Base-by-base conservation (phyloP, 2,113 vertebrate species). In the Heliornis fulica region DNA sequence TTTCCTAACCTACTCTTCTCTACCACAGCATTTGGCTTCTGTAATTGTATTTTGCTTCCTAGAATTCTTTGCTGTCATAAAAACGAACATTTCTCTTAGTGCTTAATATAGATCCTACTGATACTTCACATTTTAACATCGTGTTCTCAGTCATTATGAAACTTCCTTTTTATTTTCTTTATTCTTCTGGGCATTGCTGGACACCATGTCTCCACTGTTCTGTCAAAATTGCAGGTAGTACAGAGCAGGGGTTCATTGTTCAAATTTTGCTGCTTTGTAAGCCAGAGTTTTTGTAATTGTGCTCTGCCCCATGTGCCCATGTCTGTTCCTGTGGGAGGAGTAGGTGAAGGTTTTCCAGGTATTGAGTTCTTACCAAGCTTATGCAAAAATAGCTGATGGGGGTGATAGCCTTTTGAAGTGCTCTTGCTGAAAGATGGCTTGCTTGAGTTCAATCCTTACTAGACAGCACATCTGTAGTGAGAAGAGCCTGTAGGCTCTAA, bases 11-110 rank as follows among this genome's bases (percentile, higher is more conserved):
- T 95, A 28, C 28, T 71, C 43, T 70, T 83, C 63, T 88, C 32
- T 86, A 83, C 83, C 86, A 18, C n/a, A 68, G 36, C 53, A 57
- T 93, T 89, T 84, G 48, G 53, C 94, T 96, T 93, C 86, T 89
- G 40, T 92, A 88, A 83, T 92, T 86, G 66, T 89, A 50, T 94
- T 96, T 94, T 4, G 3, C 56, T 95, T 93, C 66, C 36, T 92
- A 75, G 75, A 94, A 87, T 84, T 61, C 68, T 92, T 68, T 87
- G 29, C 74, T 75, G 38, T 51, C 40, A 68, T 78, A 91, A 90
- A 93, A 94, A 71, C 2, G 28, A 93, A 56, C 0, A 0, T 60
- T 94, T 90, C 68, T 90, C 65, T 82, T 95, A 2, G 2, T 13
- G 71, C 46, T 90, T 83, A 75, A 90, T 82, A 94, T 81, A 90